A percentile compares a stretch with the other conserved stretches of the same genome.
Conservation (phyloP, 2,888 invertebrate genomes). For the Athripsodes cinereus region DNA sequence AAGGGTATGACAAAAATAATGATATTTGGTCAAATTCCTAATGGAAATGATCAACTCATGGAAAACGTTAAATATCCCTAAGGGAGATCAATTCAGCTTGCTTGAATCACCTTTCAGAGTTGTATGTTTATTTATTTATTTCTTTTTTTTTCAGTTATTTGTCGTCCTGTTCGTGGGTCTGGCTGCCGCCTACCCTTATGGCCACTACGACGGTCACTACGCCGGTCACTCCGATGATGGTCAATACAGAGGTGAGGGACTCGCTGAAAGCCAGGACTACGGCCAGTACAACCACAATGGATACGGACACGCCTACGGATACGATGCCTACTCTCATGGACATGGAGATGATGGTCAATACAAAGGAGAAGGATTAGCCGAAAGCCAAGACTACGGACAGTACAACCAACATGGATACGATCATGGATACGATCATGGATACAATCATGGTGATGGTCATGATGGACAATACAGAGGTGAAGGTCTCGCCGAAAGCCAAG, state of each 20-base stretch:
- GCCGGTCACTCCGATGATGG: constrained; percentile 16
- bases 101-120: too few relatives aligned
- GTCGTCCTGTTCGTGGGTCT: constrained; percentile 8
- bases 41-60: too few relatives aligned
- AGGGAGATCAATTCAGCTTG: too few relatives aligned
- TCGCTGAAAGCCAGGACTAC: constrained; percentile 21
- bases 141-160: neutral
- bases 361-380: neutral
- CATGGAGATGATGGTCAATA: neutral
- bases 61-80: too few relatives aligned
- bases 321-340: neutral
- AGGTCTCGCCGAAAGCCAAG: constrained; percentile 3
- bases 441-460: neutral
- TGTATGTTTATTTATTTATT: neutral
- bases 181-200: constrained; percentile 8
- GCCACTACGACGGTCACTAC: constrained; percentile 10
- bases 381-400: neutral
- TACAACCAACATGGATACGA: neutral
- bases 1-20: too few relatives aligned
- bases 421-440: neutral
- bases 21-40: too few relatives aligned
- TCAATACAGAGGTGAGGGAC: constrained; percentile 20
- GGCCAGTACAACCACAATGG: constrained; percentile 9
- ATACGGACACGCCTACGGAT: constrained; percentile 1
- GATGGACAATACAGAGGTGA: constrained; percentile 2